These are phyloP conservation scores for Ladona fulva DNA, from an alignment of 1,140 invertebrate species.

Conservation along the genomic window DNA sequence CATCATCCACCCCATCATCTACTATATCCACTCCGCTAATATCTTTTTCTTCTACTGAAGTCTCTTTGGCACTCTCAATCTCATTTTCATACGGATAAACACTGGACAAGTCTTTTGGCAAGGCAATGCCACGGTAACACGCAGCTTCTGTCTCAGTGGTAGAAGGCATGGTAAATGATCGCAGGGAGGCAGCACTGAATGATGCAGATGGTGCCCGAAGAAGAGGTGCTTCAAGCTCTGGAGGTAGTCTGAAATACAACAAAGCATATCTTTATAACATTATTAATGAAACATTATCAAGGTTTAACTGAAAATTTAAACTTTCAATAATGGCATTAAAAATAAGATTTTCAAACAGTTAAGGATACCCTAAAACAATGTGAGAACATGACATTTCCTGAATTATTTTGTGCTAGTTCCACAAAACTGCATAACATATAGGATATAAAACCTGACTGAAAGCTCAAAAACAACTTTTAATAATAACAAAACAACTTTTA, in stretches of 20 bases:
- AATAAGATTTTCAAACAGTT: too few species aligned
- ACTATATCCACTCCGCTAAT: not conserved
- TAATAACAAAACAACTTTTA: too few species aligned
- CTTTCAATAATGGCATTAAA: too few species aligned
- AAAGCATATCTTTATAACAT: not conserved
- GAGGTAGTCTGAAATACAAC: not conserved
- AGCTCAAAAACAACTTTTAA: too few species aligned
- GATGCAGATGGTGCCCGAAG: not conserved
- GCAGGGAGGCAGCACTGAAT: not conserved
- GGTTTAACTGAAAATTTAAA: too few species aligned
- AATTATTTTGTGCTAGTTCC: too few species aligned
- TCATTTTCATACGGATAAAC: not conserved
- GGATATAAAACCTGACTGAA: too few species aligned
- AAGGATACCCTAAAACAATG: too few species aligned
- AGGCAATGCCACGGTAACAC: not conserved
- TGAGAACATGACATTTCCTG: too few species aligned
- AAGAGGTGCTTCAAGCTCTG: not conserved
- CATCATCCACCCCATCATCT: not conserved
- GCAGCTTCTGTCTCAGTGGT: not conserved
- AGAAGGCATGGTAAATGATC: not conserved
- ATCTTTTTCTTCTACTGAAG: not conserved
- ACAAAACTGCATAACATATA: too few species aligned
- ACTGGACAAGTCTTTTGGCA: not conserved
- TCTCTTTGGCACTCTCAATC: not conserved
- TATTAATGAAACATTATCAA: too few species aligned